Percentiles rank a stretch among this genome's conserved stretches.
Conservation (phyloP, 2,888 invertebrate species). For the Azorinus chamasolen region DNA sequence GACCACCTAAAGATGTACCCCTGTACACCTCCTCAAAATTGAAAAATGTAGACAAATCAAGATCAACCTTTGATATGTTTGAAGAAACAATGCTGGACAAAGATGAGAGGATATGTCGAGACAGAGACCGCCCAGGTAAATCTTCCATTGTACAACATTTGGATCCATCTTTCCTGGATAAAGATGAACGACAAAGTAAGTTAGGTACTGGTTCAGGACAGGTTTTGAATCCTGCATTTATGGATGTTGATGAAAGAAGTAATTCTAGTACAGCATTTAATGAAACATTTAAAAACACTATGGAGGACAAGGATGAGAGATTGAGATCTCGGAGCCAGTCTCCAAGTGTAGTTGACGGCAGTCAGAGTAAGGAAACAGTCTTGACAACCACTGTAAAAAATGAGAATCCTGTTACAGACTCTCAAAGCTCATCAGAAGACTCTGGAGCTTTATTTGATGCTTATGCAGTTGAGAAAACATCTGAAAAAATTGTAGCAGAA, state of each 20-base stretch:
- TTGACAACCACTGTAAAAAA: not conserved
- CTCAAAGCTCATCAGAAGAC: constrained; percentile 20
- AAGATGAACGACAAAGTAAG: constrained; percentile 27
- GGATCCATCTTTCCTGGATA: constrained; percentile 12
- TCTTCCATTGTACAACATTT: not conserved
- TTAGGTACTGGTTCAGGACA: constrained; percentile 48
- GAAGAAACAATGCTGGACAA: constrained; percentile 2
- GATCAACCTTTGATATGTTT: not conserved
- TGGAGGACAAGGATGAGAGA: constrained; percentile 10
- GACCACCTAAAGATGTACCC: too few species aligned
- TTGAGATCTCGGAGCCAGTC: not conserved
- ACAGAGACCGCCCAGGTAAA: not conserved
- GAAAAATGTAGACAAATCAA: too few species aligned
- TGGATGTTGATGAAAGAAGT: constrained; percentile 11
- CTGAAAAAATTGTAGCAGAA: not conserved
- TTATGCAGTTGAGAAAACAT: constrained; percentile 26
- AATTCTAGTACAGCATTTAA: not conserved
- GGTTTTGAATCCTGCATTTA: constrained; percentile 5
- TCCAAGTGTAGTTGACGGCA: too few species aligned
- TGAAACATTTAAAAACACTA: not conserved
- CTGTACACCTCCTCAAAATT: too few species aligned
- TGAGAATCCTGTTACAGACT: constrained; percentile 3
- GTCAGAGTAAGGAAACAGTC: too few species aligned
- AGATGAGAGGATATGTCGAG: constrained; percentile 10
- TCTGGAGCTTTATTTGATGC: constrained; percentile 51